Conservation (phyloP, 2,888 invertebrate genomes). For the Drosophila gaucha region DNA sequence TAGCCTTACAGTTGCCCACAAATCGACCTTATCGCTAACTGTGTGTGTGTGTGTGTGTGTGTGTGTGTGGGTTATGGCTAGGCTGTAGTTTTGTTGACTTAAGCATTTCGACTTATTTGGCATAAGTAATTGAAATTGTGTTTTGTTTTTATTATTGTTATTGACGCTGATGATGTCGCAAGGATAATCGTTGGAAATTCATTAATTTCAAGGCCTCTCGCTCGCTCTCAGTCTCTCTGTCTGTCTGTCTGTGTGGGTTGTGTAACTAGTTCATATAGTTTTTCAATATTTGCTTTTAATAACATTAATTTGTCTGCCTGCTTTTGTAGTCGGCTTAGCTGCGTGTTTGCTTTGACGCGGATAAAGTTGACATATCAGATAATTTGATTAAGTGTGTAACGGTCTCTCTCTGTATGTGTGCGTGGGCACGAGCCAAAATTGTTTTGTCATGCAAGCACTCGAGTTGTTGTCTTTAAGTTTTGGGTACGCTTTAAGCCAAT, state of each 20-base stretch:
- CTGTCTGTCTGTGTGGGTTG: slow-evolving; percentile 24
- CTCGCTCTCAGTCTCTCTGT: slow-evolving; percentile 2
- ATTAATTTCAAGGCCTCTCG: slow-evolving; percentile 68
- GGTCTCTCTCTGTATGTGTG: slow-evolving; percentile 16
- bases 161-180: slow-evolving; percentile 58
- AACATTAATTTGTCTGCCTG: slow-evolving; percentile 75
- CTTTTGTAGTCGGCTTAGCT: slow-evolving; percentile 51
- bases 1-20: slow-evolving; percentile 55
- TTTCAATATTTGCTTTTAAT: slow-evolving; percentile 75
- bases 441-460: slow-evolving; percentile 58
- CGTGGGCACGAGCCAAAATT: slow-evolving; percentile 60
- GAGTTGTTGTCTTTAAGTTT: slow-evolving; percentile 52
- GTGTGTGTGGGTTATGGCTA: slow-evolving; percentile 35
- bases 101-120: slow-evolving; percentile 80
- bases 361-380: slow-evolving; percentile 70
- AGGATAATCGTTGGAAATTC: slow-evolving; percentile 76
- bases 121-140: slow-evolving; percentile 79
- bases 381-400: slow-evolving; percentile 73
- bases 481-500: slow-evolving; percentile 63
- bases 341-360: slow-evolving; percentile 75
- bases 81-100: slow-evolving; percentile 66
- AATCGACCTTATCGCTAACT: slow-evolving; percentile 49
- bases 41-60: slow-evolving; percentile 15
- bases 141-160: slow-evolving; percentile 66
- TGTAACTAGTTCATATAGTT: slow-evolving; percentile 26